These are phyloP conservation scores for Thaleichthys pacificus DNA, from an alignment of 2,797 vertebrate genomes.

Conservation along the genomic window DNA sequence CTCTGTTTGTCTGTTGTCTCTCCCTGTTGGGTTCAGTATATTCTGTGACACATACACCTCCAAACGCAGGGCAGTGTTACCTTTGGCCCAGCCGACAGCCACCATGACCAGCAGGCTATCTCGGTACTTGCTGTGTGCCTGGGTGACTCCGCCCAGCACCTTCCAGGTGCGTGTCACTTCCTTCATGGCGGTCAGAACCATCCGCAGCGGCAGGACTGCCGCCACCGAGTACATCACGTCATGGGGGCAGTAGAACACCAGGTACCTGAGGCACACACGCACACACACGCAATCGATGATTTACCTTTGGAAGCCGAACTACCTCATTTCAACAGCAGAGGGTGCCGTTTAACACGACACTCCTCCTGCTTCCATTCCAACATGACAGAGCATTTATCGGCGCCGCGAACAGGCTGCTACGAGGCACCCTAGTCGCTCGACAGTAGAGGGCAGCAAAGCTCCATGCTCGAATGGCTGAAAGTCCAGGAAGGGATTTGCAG, in stretches of 20 bases:
- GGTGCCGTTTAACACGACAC: constrained; percentile 23
- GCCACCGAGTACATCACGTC: constrained; percentile 81
- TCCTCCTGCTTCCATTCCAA: neutral
- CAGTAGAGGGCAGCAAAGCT: neutral
- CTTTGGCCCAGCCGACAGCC: constrained; percentile 92
- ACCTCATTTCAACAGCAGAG: constrained; percentile 47
- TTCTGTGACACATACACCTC: neutral
- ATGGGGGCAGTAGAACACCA: constrained; percentile 90
- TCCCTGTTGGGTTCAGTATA: neutral
- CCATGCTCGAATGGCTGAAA: neutral
- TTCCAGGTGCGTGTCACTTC: constrained; percentile 96
- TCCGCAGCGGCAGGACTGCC: constrained; percentile 79
- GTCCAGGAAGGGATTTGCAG: too few relatives aligned
- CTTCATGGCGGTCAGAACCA: constrained; percentile 90
- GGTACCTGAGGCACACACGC: constrained; percentile 79
- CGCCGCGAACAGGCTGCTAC: too few relatives aligned
- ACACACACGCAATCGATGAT: neutral
- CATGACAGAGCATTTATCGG: neutral
- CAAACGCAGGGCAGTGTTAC: constrained; percentile 63
- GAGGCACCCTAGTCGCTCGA: neutral
- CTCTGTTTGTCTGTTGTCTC: neutral
- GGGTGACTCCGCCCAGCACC: constrained; percentile 84
- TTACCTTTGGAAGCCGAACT: neutral
- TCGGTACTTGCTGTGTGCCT: constrained; percentile 84
- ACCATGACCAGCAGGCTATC: constrained; percentile 91